Evolutionary conservation across 2,113 vertebrate species (phyloP).

Genomic region (Ophthalmolycus amberensis): DNA sequence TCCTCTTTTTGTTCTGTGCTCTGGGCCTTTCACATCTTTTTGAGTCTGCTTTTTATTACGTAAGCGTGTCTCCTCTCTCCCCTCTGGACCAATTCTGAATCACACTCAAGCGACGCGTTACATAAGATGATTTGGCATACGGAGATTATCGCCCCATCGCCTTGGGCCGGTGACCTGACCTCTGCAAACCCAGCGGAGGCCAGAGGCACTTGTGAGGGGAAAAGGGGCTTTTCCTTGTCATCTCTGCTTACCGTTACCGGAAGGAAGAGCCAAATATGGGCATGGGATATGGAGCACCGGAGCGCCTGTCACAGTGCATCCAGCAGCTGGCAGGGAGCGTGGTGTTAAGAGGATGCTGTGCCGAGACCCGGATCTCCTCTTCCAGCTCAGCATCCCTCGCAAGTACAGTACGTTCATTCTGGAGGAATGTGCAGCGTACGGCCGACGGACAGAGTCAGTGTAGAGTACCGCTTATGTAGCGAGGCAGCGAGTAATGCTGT

Average conservation of each 20-base stretch:
- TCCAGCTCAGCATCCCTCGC: neutral
- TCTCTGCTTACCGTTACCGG: slow-evolving; percentile 37
- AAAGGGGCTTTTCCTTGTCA: slow-evolving; percentile 56
- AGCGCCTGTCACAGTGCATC: slow-evolving; percentile 9
- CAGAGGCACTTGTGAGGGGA: slow-evolving; percentile 30
- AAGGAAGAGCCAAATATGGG: slow-evolving; percentile 34
- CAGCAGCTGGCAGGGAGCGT: slow-evolving; percentile 1
- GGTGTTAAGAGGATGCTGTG: slow-evolving; percentile 6
- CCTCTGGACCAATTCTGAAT: slow-evolving; percentile 47
- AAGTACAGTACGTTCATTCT: neutral
- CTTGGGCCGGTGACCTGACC: slow-evolving; percentile 51
- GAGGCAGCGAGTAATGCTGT: no score
- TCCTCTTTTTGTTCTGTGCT: neutral
- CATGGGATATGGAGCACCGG: slow-evolving; percentile 20
- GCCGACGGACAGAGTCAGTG: neutral
- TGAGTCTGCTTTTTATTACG: slow-evolving; percentile 49
- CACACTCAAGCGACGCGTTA: slow-evolving; percentile 67
- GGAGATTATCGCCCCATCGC: slow-evolving; percentile 61
- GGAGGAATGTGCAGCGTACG: neutral
- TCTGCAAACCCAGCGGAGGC: slow-evolving; percentile 31
- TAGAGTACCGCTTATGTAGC: neutral
- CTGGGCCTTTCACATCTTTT: slow-evolving; percentile 21
- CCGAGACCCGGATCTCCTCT: neutral
- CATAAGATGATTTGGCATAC: slow-evolving; percentile 69
- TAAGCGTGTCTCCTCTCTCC: slow-evolving; percentile 44